Evolutionary conservation across 1,140 invertebrate genomes (phyloP).

Genomic region (Dysdera silvatica): DNA sequence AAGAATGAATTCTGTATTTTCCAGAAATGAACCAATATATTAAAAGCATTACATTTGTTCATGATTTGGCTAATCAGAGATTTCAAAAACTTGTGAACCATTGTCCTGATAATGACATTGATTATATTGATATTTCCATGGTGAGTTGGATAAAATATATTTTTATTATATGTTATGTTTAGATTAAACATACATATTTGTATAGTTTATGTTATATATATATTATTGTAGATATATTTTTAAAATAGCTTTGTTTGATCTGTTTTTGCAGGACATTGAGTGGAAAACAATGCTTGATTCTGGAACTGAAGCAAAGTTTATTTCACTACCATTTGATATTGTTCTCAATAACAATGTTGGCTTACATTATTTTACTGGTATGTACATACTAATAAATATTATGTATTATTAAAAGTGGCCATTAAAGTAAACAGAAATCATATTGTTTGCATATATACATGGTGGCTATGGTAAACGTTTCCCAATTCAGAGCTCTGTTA

Average conservation of each 20-base stretch:
- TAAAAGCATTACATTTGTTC: constrained; percentile 20
- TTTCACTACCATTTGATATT: constrained; percentile 63
- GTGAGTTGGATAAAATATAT: not conserved
- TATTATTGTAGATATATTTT: too few species aligned
- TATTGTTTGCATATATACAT: too few species aligned
- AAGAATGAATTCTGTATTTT: not conserved
- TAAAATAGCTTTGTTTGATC: too few species aligned
- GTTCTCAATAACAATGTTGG: constrained; percentile 71
- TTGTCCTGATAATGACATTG: constrained; percentile 2
- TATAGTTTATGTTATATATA: too few species aligned
- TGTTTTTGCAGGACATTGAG: constrained; percentile 45
- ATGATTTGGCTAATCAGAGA: constrained; percentile 10
- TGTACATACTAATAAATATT: not conserved
- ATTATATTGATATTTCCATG: constrained; percentile 23
- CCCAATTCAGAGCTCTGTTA: too few species aligned
- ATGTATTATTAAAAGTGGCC: not conserved
- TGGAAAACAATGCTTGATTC: constrained; percentile 50
- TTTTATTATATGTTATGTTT: too few species aligned
- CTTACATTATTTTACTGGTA: constrained; percentile 64
- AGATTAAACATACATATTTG: too few species aligned
- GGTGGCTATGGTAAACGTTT: too few species aligned
- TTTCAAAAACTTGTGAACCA: constrained; percentile 5
- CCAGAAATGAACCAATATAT: constrained; percentile 15
- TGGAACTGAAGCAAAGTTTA: constrained; percentile 51
- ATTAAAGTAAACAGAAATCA: not conserved